Conservation (phyloP, 2,113 vertebrate genomes). For the Tor tambroides region DNA sequence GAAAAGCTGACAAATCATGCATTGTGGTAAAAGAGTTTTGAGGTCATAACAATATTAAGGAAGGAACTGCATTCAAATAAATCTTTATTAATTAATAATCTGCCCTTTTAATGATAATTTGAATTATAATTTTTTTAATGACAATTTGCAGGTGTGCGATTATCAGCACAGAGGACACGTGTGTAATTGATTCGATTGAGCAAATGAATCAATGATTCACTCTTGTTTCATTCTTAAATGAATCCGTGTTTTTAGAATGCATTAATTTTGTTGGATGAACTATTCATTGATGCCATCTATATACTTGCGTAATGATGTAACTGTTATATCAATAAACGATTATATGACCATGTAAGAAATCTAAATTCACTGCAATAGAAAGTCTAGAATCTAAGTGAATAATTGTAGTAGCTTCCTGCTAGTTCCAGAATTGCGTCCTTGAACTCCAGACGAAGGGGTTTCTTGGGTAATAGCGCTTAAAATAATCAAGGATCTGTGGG, state of each 20-base stretch:
- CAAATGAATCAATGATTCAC: neutral
- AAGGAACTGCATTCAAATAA: neutral
- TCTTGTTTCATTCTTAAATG: neutral
- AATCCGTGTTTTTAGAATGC: neutral
- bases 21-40: neutral
- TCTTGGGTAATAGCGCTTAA: constrained; percentile 28
- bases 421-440: neutral
- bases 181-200: neutral
- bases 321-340: neutral
- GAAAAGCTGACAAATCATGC: neutral
- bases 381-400: neutral
- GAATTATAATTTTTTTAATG: too few species aligned
- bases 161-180: neutral
- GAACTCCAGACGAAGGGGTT: neutral
- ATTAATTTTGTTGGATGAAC: neutral
- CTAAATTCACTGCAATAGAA: neutral
- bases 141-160: neutral
- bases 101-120: neutral
- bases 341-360: neutral
- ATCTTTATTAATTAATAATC: neutral
- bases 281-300: neutral
- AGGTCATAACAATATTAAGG: neutral
- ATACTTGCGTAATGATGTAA: neutral
- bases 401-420: neutral
- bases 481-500: constrained; percentile 49